Percentiles rank a stretch among this genome's conserved stretches.
These are phyloP conservation scores for Naja naja DNA, from an alignment of 2,113 vertebrate species.

Conservation along the genomic window DNA sequence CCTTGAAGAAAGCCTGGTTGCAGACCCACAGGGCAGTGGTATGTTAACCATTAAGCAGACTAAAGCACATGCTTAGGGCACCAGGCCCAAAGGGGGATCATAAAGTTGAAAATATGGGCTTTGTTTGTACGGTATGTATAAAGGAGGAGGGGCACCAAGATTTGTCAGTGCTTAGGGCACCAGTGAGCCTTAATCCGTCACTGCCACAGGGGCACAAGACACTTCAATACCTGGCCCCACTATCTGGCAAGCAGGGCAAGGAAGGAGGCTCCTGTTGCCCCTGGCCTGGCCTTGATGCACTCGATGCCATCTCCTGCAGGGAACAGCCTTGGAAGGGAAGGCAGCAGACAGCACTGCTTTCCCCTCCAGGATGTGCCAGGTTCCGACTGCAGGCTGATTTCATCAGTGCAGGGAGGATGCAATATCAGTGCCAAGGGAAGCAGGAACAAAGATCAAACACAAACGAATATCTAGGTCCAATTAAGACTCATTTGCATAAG, in stretches of 20 bases:
- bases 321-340: neutral
- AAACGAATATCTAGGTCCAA: slow-evolving; percentile 7
- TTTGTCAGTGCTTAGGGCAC: no score
- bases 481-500: slow-evolving; percentile 26
- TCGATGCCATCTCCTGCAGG: neutral
- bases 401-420: slow-evolving; percentile 46
- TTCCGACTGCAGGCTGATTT: slow-evolving; percentile 15
- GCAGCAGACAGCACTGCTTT: neutral
- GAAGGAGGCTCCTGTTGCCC: neutral
- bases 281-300: neutral
- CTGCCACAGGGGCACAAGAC: neutral
- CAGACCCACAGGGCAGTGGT: neutral
- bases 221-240: neutral
- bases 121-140: no score
- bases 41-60: no score
- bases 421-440: slow-evolving; percentile 45
- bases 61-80: no score
- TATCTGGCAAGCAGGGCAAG: neutral
- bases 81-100: no score
- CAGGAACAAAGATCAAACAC: slow-evolving; percentile 42
- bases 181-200: no score
- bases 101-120: no score
- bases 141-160: no score
- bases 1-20: neutral
- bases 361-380: neutral